A percentile compares a stretch with the other conserved stretches of the same genome.
Conservation (phyloP, 92 coral and sea anemone genomes). For the Epizoanthus stellaris region DNA sequence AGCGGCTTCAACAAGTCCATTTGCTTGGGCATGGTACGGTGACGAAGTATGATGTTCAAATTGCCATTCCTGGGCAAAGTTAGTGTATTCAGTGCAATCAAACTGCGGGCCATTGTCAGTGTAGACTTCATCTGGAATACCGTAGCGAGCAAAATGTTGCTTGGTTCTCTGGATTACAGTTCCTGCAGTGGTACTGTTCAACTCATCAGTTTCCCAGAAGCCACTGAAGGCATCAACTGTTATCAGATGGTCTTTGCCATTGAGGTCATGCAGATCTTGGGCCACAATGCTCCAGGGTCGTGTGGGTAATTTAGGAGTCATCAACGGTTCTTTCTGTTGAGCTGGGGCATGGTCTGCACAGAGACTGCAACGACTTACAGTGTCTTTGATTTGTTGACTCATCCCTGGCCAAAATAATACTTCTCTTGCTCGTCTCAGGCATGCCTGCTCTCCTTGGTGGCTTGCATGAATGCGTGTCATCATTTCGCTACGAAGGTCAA, state of each 20-base stretch:
- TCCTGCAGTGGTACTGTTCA: too few relatives aligned
- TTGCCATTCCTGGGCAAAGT: constrained; percentile 28
- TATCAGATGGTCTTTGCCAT: too few relatives aligned
- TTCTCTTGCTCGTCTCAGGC: neutral
- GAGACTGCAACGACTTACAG: constrained; percentile 15
- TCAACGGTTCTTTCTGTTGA: constrained; percentile 27
- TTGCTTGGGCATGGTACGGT: constrained; percentile 3
- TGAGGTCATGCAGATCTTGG: too few relatives aligned
- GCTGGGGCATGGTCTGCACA: constrained; percentile 14
- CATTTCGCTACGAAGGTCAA: too few relatives aligned
- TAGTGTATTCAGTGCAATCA: constrained; percentile 40
- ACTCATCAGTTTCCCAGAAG: too few relatives aligned
- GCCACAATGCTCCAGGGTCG: neutral
- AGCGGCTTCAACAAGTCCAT: constrained; percentile 22
- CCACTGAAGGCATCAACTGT: too few relatives aligned
- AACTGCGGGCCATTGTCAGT: constrained; percentile 48
- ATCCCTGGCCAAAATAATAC: constrained; percentile 27
- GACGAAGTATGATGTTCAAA: constrained; percentile 31
- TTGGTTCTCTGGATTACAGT: neutral
- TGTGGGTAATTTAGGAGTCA: constrained; percentile 24
- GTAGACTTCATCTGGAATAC: constrained; percentile 4
- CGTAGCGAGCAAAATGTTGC: too few relatives aligned
- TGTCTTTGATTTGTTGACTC: constrained; percentile 14
- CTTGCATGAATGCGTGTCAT: too few relatives aligned
- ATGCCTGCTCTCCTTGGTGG: too few relatives aligned